Conservation (phyloP, 2,797 vertebrate genomes). For the Ataeniobius toweri region DNA sequence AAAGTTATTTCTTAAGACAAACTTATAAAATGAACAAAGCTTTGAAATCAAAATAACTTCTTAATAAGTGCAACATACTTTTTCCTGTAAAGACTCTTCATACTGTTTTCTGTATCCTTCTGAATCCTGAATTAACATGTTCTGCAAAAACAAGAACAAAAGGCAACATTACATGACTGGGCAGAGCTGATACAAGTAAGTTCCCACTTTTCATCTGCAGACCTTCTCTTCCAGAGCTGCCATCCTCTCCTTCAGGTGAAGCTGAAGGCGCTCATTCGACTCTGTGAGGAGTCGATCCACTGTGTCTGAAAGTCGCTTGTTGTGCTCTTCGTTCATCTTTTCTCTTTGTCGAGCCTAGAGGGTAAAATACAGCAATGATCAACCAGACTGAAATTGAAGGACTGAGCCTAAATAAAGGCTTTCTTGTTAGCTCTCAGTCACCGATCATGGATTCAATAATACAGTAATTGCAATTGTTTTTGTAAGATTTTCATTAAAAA, state of each 20-base stretch:
- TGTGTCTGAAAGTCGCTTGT: conserved; percentile 96
- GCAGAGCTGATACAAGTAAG: neutral
- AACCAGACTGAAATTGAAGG: neutral
- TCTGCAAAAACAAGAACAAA: conserved; percentile 76
- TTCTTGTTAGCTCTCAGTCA: neutral
- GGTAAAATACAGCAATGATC: neutral
- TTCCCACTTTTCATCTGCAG: conserved; percentile 8
- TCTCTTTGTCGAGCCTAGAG: conserved; percentile 95
- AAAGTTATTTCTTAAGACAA: conserved; percentile 20
- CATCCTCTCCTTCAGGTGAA: conserved; percentile 98
- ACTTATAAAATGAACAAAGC: conserved; percentile 23
- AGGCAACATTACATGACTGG: neutral
- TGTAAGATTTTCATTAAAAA: neutral
- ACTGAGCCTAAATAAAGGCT: neutral
- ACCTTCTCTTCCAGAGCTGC: conserved; percentile 97
- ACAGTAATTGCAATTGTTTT: neutral
- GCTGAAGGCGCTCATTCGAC: conserved; percentile 96
- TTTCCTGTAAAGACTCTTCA: conserved; percentile 96
- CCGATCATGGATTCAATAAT: neutral
- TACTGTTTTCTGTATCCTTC: conserved; percentile 96
- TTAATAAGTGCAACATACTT: conserved; percentile 79
- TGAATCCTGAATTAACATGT: conserved; percentile 96
- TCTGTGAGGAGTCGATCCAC: conserved; percentile 96
- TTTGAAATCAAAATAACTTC: neutral
- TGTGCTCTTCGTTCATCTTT: conserved; percentile 99